A percentile compares a stretch with the other conserved stretches of the same genome.
Conservation (phyloP, 2,113 vertebrate species). For the Mesembrinibis cayennensis region DNA sequence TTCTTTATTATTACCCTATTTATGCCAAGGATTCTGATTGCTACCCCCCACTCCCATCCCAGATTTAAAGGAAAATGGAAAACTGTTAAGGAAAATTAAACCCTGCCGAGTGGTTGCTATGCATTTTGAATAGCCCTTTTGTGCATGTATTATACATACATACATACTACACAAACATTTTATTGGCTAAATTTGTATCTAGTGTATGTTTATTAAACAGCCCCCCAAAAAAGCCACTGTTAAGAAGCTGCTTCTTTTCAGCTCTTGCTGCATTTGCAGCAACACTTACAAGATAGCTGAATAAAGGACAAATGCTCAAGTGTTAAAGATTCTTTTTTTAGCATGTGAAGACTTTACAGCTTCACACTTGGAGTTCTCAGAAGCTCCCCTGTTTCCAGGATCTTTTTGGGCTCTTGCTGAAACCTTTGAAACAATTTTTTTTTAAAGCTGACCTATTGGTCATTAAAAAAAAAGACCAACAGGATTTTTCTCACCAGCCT, state of each 20-base stretch:
- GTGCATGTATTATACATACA: constrained; percentile 51
- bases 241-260: constrained; percentile 6
- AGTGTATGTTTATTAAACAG: constrained; percentile 48
- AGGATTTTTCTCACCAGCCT: not conserved
- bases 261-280: not conserved
- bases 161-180: constrained; percentile 42
- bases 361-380: constrained; percentile 36
- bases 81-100: constrained; percentile 61
- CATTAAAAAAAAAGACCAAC: not conserved
- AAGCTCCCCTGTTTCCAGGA: not conserved
- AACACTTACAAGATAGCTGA: not conserved
- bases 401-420: not conserved
- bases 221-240: not conserved
- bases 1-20: constrained; percentile 58
- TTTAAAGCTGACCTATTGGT: not conserved
- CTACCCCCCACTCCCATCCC: constrained; percentile 32
- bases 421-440: not conserved
- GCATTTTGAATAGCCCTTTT: constrained; percentile 58
- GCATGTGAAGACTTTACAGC: constrained; percentile 11
- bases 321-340: constrained; percentile 15
- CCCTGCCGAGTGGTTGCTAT: constrained; percentile 52
- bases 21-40: constrained; percentile 46
- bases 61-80: constrained; percentile 64
- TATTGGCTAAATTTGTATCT: constrained; percentile 63
- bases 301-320: constrained; percentile 35